These are phyloP conservation scores for Trichonephila clavipes DNA, from an alignment of 1,140 invertebrate species.

Conservation along the genomic window DNA sequence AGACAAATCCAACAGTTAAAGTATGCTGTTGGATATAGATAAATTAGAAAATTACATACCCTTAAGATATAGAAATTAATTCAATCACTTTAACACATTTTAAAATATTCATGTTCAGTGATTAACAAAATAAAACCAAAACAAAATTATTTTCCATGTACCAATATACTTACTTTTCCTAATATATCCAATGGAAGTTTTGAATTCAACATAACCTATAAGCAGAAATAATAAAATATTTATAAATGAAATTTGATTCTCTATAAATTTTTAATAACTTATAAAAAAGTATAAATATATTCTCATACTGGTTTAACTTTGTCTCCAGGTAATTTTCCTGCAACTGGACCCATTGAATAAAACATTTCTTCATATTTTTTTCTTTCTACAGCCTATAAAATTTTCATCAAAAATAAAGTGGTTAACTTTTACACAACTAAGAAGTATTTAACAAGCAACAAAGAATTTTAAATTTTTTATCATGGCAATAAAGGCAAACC, in stretches of 20 bases:
- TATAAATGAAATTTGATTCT: background rate
- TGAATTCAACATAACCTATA: constrained; percentile 97
- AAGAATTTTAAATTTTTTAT: background rate
- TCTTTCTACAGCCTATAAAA: constrained; percentile 66
- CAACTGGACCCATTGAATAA: constrained; percentile 89
- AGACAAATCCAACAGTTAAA: too few relatives aligned
- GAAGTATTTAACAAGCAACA: background rate
- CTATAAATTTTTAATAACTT: background rate
- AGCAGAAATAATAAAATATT: constrained; percentile 23
- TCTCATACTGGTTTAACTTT: constrained; percentile 83
- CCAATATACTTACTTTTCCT: constrained; percentile 87
- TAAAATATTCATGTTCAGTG: too few relatives aligned
- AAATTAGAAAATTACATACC: too few relatives aligned
- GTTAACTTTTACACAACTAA: background rate
- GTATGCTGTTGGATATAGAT: too few relatives aligned
- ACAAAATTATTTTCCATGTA: too few relatives aligned
- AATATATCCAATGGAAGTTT: constrained; percentile 98
- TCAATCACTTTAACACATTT: too few relatives aligned
- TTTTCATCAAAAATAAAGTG: background rate
- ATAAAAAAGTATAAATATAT: background rate
- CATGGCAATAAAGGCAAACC: background rate
- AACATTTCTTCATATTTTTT: constrained; percentile 91
- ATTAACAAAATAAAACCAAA: too few relatives aligned
- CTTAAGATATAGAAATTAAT: too few relatives aligned
- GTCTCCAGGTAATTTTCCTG: constrained; percentile 96